Conservation (phyloP, 2,888 invertebrate genomes). For the Lacanobia oleracea region DNA sequence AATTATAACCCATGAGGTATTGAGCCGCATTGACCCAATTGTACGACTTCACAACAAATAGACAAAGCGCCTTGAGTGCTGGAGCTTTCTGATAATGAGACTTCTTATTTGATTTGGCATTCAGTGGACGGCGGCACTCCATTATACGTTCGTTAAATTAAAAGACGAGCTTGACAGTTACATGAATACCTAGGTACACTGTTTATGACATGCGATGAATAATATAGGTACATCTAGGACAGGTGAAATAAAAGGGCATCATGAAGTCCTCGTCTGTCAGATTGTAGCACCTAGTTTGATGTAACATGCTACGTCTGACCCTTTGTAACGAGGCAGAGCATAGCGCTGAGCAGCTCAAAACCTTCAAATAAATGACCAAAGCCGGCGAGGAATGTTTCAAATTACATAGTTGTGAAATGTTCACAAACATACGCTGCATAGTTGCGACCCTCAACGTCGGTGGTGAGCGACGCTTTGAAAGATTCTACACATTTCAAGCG, state of each 20-base stretch:
- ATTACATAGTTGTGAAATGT: constrained; percentile 74
- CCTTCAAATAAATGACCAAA: constrained; percentile 66
- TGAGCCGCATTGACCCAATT: constrained; percentile 50
- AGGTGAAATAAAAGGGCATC: background rate
- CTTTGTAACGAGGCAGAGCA: constrained; percentile 28
- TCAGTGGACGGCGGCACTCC: constrained; percentile 26
- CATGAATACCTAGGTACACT: constrained; percentile 25
- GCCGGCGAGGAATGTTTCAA: constrained; percentile 67
- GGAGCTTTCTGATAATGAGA: constrained; percentile 45
- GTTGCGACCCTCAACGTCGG: constrained; percentile 62
- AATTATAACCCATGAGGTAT: constrained; percentile 44
- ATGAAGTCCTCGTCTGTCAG: constrained; percentile 4
- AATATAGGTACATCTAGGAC: background rate
- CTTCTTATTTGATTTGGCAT: constrained; percentile 49
- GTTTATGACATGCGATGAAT: constrained; percentile 27
- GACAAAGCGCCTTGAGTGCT: constrained; percentile 33
- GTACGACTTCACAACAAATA: constrained; percentile 42
- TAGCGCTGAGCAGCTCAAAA: constrained; percentile 38
- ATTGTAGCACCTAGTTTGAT: constrained; percentile 1
- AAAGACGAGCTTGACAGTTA: constrained; percentile 36
- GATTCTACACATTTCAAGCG: constrained; percentile 76
- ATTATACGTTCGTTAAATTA: constrained; percentile 40
- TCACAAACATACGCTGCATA: constrained; percentile 69
- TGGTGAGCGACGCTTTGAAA: constrained; percentile 70
- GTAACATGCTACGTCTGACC: constrained; percentile 24